A percentile compares a stretch with the other conserved stretches of the same genome.
Conservation (phyloP, 2,113 vertebrate species). For the Xyliphius kryptos region DNA sequence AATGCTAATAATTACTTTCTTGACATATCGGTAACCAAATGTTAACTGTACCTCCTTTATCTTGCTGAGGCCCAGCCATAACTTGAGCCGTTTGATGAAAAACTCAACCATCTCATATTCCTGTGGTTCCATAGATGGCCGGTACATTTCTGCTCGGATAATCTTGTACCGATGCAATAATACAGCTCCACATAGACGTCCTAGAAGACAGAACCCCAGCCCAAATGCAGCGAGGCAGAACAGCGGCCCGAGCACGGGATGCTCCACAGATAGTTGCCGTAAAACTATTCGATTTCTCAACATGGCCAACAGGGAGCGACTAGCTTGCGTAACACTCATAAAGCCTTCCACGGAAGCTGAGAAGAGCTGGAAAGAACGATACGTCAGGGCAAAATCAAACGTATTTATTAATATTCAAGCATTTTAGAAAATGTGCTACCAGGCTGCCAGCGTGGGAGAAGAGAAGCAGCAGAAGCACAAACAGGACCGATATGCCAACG, state of each 20-base stretch:
- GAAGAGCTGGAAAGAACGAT: constrained; percentile 55
- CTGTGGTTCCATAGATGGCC: constrained; percentile 58
- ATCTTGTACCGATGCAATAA: constrained; percentile 53
- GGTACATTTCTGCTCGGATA: constrained; percentile 54
- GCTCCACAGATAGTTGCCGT: constrained; percentile 49
- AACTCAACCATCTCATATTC: constrained; percentile 76
- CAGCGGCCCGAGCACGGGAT: constrained; percentile 53
- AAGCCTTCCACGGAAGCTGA: constrained; percentile 58
- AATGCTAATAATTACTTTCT: no score
- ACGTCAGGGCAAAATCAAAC: neutral
- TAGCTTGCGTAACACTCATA: constrained; percentile 37
- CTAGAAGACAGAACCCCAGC: constrained; percentile 53
- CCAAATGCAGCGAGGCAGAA: constrained; percentile 53
- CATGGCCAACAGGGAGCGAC: constrained; percentile 37
- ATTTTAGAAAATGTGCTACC: no score
- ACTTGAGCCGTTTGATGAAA: constrained; percentile 70
- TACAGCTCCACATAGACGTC: constrained; percentile 56
- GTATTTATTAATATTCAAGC: no score
- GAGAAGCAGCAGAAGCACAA: constrained; percentile 55
- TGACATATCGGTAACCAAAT: no score
- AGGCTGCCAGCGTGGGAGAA: constrained; percentile 56
- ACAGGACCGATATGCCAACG: constrained; percentile 42
- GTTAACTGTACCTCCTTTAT: constrained; percentile 60
- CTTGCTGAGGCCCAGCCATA: constrained; percentile 72
- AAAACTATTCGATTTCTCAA: constrained; percentile 32